Base-by-base conservation (phyloP, 2,113 vertebrate species). In the Athene cunicularia region DNA sequence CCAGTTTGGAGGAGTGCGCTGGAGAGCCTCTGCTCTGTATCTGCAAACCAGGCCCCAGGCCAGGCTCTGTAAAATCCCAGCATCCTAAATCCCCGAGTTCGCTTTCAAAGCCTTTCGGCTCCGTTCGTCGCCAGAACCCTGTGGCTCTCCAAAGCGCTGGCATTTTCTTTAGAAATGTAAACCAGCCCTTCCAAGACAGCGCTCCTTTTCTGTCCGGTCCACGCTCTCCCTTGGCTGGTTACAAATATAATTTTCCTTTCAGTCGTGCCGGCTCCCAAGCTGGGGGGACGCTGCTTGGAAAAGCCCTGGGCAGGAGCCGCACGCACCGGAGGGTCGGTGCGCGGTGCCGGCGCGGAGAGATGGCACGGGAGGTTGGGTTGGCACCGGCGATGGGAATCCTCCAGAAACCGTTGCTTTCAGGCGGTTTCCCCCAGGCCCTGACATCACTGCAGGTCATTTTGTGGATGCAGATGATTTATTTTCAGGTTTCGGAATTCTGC, bases 151-250 rank as follows among this genome's bases (percentile, higher is more conserved):
- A 5, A 71, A 95, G 86, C 63, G 0, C 47, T 95, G 95, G 86
- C 93, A 77, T 97, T 96, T 94, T 92, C 88, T 79, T 96, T 72
- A 89, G 93, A 79, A 88, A 90, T 91, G 86, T 84, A 80, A 93
- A 90, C 83, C 93, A 93, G 35, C 49, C 80, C 47, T 92, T 75
- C 88, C 18, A 5, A 43, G 39, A 50, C 80, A 35, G 71, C 11
- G 1, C n/a, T 90, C 62, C 53, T 84, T 72, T 71, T 33, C 80
- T n/a, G 47, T 35, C 28, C 1, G 3, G 4, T 37, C 0, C 1
- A 15, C 7, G 16, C 80, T 92, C 49, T 68, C 55, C 6, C 64
- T 62, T 45, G 43, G 50, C 55, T 76, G 16, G 35, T 64, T 28
- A 41, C 77, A 81, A 24, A 26, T 2, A 24, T 2, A 2, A 32